phyloP scores from a whole-genome alignment of 2,888 invertebrate species.

The Drosophila falleni region DNA sequence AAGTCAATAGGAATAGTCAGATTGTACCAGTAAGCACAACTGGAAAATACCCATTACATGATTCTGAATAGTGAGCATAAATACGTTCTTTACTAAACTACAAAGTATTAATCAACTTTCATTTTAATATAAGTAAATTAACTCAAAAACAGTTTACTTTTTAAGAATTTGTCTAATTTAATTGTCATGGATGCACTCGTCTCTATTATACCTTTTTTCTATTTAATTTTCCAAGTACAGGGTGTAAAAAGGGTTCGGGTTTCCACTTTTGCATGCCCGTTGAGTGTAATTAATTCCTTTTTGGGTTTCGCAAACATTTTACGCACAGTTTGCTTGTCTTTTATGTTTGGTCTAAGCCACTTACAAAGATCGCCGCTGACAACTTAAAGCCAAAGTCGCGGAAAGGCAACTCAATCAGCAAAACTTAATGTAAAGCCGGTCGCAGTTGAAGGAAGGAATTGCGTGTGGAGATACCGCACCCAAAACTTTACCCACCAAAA shows the following conservation, averaged over 20 bases:
- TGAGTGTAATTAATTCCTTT: slow-evolving; percentile 81
- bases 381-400: slow-evolving; percentile 71
- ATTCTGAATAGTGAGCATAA: background rate
- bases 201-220: background rate
- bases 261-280: slow-evolving; percentile 36
- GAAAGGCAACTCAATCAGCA: slow-evolving; percentile 66
- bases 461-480: slow-evolving; percentile 22
- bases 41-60: background rate
- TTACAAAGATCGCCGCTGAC: slow-evolving; percentile 72
- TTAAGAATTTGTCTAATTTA: background rate
- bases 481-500: slow-evolving; percentile 44
- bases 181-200: background rate
- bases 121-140: background rate
- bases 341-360: slow-evolving; percentile 72
- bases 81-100: background rate
- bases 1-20: slow-evolving; percentile 26
- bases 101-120: background rate
- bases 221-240: background rate
- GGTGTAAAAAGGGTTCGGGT: slow-evolving; percentile 39
- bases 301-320: slow-evolving; percentile 77
- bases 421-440: slow-evolving; percentile 59
- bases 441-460: slow-evolving; percentile 25
- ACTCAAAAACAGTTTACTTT: background rate
- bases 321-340: slow-evolving; percentile 80
- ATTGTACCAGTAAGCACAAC: background rate